Evolutionary conservation across 2,888 invertebrate species (phyloP), one percentile per base, ranked within the genome.

Genomic region (Drosophila testacea): DNA sequence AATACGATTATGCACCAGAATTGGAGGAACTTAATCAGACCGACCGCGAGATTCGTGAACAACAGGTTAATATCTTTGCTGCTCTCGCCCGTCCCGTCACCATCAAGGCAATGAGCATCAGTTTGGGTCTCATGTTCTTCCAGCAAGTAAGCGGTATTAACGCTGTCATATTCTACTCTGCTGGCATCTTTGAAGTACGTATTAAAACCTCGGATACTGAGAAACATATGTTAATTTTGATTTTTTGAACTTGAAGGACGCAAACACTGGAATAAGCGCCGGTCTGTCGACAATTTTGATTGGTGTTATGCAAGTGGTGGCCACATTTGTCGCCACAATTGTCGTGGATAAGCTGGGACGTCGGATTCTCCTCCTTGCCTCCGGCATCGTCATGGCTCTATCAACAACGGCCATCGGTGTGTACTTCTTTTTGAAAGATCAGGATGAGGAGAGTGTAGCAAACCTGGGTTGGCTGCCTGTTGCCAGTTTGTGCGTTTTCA

Each of bases 71-170:
- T 0, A 93, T 96, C 67, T 63, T 86, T 6, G 89, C 93, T 1
- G 94, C 95, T 0, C 94, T 96, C 10, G 93, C 93, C 2, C 94
- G 95, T 55, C 95, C 93, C 9, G 88, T 89, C 0, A 95, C 96
- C 0, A 91, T 94, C 27, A 95, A 95, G 89, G 96, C 95, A 0
- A 92, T 96, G 4, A 65, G 95, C 11, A 96, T 97, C 66, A 95
- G 95, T 74, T 95, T 96, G 89, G 95, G 95, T 4, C 93, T 98
- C 6, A 98, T 98, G 97, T 93, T 97, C 83, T 96, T 98, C 93
- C 98, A 98, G 90, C 98, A 98, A 91, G 93, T 97, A 62, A 95
- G 96, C 69, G 97, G 97, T 41, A 95, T 97, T 55, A 97, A 97
- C 85, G 96, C 96, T 0, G 95, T 97, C 6, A 96, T 97, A 74